These are phyloP conservation scores for Zootoca vivipara DNA, from an alignment of 2,113 vertebrate species.

Conservation along the genomic window DNA sequence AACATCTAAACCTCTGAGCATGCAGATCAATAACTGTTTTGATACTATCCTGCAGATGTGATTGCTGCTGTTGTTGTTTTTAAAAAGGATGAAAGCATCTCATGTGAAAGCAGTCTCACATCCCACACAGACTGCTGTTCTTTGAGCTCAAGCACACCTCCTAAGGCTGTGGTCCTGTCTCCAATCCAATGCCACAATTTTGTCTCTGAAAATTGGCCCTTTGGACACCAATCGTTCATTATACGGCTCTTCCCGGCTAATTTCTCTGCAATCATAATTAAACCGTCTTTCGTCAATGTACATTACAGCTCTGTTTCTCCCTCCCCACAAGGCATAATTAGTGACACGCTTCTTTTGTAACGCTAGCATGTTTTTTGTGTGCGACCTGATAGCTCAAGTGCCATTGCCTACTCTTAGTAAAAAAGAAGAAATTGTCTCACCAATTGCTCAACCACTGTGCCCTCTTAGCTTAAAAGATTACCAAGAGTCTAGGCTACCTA, in stretches of 20 bases:
- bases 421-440: slow-evolving; percentile 10
- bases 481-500: slow-evolving; percentile 49
- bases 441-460: slow-evolving; percentile 30
- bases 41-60: background rate
- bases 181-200: background rate
- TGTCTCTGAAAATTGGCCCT: background rate
- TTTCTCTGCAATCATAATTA: slow-evolving; percentile 55
- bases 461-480: slow-evolving; percentile 34
- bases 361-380: background rate
- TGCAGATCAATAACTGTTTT: background rate
- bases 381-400: background rate
- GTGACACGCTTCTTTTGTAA: accelerated
- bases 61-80: background rate
- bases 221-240: background rate
- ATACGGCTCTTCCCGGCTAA: background rate
- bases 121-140: background rate
- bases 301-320: background rate
- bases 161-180: background rate
- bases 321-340: background rate
- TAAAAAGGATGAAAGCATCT: background rate
- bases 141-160: background rate
- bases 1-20: background rate
- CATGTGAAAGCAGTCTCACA: background rate
- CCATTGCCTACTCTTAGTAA: background rate
- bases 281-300: background rate